Percentiles rank a stretch among this genome's conserved stretches.
These are phyloP conservation scores for Asarcornis scutulata DNA, from an alignment of 2,113 vertebrate genomes.

Conservation along the genomic window DNA sequence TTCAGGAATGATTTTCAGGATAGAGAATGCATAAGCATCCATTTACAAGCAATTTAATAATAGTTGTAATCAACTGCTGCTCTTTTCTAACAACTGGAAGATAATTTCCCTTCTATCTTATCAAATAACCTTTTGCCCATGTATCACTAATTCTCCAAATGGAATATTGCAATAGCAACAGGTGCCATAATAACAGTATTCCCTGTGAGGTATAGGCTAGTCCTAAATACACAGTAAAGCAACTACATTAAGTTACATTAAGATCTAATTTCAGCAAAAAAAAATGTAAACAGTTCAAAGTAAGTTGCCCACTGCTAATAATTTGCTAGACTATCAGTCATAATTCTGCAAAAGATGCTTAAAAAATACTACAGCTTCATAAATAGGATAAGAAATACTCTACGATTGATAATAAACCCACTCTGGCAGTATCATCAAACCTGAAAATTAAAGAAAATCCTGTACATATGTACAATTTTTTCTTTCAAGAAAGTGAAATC, in stretches of 20 bases:
- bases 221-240: background rate
- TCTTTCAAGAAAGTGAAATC: background rate
- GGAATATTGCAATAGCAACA: background rate
- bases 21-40: rapidly evolving
- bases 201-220: background rate
- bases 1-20: background rate
- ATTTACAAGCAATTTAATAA: background rate
- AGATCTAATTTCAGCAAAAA: background rate
- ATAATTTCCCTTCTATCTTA: background rate
- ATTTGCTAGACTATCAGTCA: background rate
- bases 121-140: background rate
- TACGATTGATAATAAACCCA: background rate
- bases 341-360: background rate
- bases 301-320: background rate
- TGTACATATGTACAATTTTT: background rate
- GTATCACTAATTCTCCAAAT: background rate
- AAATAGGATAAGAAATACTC: background rate
- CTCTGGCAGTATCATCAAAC: background rate
- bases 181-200: background rate
- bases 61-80: background rate
- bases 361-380: background rate
- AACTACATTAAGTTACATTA: background rate
- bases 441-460: background rate
- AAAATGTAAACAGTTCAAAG: background rate
- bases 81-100: background rate